Conservation (phyloP, 2,888 invertebrate species). For the Galerucella pusilla region DNA sequence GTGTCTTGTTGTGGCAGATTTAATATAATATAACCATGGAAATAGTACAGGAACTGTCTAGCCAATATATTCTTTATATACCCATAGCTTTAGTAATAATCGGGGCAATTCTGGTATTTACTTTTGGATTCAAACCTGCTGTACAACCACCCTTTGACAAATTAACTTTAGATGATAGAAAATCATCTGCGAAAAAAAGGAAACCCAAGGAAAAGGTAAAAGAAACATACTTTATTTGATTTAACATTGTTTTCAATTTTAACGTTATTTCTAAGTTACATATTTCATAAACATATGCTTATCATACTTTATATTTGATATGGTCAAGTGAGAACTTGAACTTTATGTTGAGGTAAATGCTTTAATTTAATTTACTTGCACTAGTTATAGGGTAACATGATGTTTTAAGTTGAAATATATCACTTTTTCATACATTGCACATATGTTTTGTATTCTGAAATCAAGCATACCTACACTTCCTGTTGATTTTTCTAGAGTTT, state of each 20-base stretch:
- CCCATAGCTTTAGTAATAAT: conserved; percentile 68
- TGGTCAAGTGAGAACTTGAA: not conserved
- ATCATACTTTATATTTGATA: not conserved
- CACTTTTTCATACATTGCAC: not conserved
- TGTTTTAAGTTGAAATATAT: not conserved
- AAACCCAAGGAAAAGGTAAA: conserved; percentile 78
- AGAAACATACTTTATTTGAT: conserved; percentile 9
- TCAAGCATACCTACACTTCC: not conserved
- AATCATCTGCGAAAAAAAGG: conserved; percentile 75
- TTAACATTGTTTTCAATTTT: not conserved
- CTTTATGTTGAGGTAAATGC: not conserved
- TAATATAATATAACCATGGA: conserved; percentile 65
- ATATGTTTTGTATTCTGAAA: not conserved
- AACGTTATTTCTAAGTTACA: conserved; percentile 13
- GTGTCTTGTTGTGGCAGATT: conserved; percentile 18
- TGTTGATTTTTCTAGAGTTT: not conserved
- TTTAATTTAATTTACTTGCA: not conserved
- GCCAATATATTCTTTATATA: conserved; percentile 69
- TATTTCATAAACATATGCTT: conserved; percentile 33
- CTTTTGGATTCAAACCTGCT: conserved; percentile 56
- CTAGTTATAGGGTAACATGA: not conserved
- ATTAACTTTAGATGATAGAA: conserved; percentile 75
- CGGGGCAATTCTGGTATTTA: conserved; percentile 55
- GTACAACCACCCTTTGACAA: conserved; percentile 84
- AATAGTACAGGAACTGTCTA: conserved; percentile 70